Base-by-base conservation (phyloP, 2,888 invertebrate species). In the Ochlodes sylvanus region DNA sequence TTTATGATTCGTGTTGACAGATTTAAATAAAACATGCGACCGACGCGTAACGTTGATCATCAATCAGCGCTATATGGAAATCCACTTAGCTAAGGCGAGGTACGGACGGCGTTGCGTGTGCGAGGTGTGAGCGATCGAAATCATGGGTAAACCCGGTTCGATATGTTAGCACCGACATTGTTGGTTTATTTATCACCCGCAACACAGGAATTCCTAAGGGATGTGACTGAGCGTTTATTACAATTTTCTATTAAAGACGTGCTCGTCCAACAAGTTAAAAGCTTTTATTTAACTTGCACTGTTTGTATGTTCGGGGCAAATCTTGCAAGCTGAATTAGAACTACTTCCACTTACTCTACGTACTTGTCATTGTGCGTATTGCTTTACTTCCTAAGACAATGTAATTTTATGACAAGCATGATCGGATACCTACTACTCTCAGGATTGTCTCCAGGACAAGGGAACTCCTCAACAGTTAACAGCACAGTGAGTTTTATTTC, bases 61-160 rank as follows among this genome's bases (percentile, higher is more conserved):
- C 73, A 75, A 75, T 72, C 73, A 69, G 71, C 70, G 72, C 71
- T 69, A 78, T 77, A 79, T 81, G 79, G 79, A 80, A 86, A 85
- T 82, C 78, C 78, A 82, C 78, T 78, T 77, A 74, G 69, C 69
- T 41, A 52, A 65, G 58, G 21, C 17, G 32, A 47, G 50, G 17
- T 63, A 57, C 34, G 21, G 55, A 57, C 34, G 21, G 55, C 55
- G 54, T 66, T 52, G 66, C 66, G 69, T 63, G 62, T 62, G 67
- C 55, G 47, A 50, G 65, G 56, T 54, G 56, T 54, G 38, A 64
- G 41, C 61, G 68, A 69, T 68, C 61, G 47, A 62, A 71, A 64
- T 69, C 50, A 19, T 62, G 68, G 63, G 38, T 41, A 68, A 68
- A 63, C 50, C 62, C 56, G 15, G 10, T 27, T 61, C 34, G 21